These are phyloP conservation scores for Chelonus formosanus DNA, from an alignment of 2,888 invertebrate species.

Conservation along the genomic window DNA sequence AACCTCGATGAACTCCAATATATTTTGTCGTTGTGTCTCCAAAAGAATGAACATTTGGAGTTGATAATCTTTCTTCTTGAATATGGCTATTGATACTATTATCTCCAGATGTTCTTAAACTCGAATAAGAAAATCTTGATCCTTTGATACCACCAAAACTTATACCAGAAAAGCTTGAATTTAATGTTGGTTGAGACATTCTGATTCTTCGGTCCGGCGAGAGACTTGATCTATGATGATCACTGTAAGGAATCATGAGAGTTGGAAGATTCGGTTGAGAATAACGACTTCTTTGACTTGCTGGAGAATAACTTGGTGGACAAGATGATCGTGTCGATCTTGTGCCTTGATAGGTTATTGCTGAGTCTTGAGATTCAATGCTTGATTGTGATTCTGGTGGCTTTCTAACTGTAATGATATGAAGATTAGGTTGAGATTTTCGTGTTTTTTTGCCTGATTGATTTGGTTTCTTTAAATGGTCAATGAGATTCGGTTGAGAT, in stretches of 20 bases:
- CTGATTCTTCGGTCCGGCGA: slow-evolving; percentile 53
- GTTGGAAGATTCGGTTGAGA: slow-evolving; percentile 60
- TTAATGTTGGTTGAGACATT: slow-evolving; percentile 59
- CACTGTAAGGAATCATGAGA: slow-evolving; percentile 52
- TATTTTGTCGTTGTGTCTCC: background rate
- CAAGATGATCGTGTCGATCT: slow-evolving; percentile 51
- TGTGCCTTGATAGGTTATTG: slow-evolving; percentile 50
- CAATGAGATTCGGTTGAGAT: slow-evolving; percentile 59
- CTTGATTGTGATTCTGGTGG: slow-evolving; percentile 53
- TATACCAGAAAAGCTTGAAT: slow-evolving; percentile 52
- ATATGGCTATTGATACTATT: slow-evolving; percentile 50
- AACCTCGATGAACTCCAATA: slow-evolving; percentile 29
- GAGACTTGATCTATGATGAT: slow-evolving; percentile 41
- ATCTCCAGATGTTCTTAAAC: slow-evolving; percentile 54
- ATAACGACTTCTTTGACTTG: slow-evolving; percentile 57
- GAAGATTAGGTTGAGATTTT: slow-evolving; percentile 58
- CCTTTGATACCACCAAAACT: slow-evolving; percentile 50
- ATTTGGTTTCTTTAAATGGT: slow-evolving; percentile 47
- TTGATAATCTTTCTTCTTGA: slow-evolving; percentile 52
- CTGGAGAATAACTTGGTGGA: slow-evolving; percentile 56
- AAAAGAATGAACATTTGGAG: slow-evolving; percentile 47
- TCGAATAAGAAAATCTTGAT: slow-evolving; percentile 55
- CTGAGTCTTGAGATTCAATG: slow-evolving; percentile 56
- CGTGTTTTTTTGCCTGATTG: slow-evolving; percentile 51
- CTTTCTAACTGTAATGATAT: slow-evolving; percentile 51